Evolutionary conservation across 2,113 vertebrate genomes (phyloP).

Genomic region (Genyomyrus donnyi): DNA sequence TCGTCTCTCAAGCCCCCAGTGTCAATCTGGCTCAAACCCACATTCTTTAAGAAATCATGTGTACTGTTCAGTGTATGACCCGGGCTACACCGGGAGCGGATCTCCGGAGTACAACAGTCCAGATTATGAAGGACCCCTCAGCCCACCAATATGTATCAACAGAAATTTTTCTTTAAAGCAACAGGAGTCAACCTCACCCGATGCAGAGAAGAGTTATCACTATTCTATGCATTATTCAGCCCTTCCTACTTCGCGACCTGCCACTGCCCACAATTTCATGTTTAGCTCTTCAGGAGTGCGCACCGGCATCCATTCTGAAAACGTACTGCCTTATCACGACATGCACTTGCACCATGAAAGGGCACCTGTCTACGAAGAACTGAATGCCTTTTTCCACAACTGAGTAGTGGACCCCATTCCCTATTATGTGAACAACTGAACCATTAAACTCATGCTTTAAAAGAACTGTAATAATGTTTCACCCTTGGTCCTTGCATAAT

Average conservation of each 20-base stretch:
- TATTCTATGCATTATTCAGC: conserved; percentile 97
- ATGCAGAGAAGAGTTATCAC: conserved; percentile 90
- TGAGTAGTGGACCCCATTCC: conserved; percentile 50
- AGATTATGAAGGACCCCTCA: conserved; percentile 86
- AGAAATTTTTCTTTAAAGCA: conserved; percentile 83
- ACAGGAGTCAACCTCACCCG: conserved; percentile 73
- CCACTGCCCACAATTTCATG: conserved; percentile 67
- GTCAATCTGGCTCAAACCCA: conserved; percentile 69
- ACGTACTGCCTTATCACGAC: conserved; percentile 87
- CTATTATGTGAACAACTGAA: conserved; percentile 24
- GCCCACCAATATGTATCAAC: conserved; percentile 85
- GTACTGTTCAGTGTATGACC: conserved; percentile 79
- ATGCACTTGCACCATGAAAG: conserved; percentile 85
- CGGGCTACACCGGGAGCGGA: conserved; percentile 71
- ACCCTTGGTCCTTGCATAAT: not conserved
- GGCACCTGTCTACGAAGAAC: conserved; percentile 86
- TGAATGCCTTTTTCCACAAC: conserved; percentile 96
- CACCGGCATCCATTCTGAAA: conserved; percentile 81
- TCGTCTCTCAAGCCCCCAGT: conserved; percentile 80
- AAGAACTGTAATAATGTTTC: conserved; percentile 2
- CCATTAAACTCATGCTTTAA: not conserved
- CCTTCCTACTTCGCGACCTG: conserved; percentile 71
- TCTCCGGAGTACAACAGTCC: conserved; percentile 93
- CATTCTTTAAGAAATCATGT: conserved; percentile 75
- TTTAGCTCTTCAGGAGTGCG: conserved; percentile 83